These are phyloP conservation scores for Aurelia aurita DNA, from an alignment of 30 jellyfish, hydroid and myxozoan genomes.

Conservation along the genomic window DNA sequence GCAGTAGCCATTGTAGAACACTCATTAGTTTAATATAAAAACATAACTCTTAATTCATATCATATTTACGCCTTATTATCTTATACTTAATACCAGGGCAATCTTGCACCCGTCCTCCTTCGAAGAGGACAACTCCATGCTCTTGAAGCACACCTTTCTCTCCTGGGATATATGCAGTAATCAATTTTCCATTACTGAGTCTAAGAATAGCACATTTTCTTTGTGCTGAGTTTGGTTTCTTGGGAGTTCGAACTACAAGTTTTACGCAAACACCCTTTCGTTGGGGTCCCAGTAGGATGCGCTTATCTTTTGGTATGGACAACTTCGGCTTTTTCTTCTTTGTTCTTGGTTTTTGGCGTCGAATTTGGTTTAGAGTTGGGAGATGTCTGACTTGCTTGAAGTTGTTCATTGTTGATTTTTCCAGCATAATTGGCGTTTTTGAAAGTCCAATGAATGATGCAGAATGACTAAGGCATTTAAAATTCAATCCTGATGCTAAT, in stretches of 20 bases:
- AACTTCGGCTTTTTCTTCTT: constrained; percentile 74
- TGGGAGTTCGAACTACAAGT: constrained; percentile 89
- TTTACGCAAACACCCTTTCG: constrained; percentile 97
- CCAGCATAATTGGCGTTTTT: too few relatives aligned
- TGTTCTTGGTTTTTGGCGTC: constrained; percentile 87
- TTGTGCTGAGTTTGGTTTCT: constrained; percentile 99
- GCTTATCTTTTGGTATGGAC: constrained; percentile 64
- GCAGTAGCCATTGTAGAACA: too few relatives aligned
- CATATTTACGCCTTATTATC: constrained; percentile 91
- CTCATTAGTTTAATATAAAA: too few relatives aligned
- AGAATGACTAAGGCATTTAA: too few relatives aligned
- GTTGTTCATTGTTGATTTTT: too few relatives aligned
- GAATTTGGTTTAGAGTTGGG: constrained; percentile 89
- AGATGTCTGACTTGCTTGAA: constrained; percentile 29
- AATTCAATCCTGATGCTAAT: too few relatives aligned
- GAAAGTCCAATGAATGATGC: too few relatives aligned
- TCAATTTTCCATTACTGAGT: constrained; percentile 88
- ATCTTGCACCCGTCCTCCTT: constrained; percentile 96
- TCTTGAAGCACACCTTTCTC: constrained; percentile 96
- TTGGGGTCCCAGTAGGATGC: constrained; percentile 91
- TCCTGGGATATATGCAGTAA: constrained; percentile 99
- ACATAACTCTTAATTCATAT: constrained; percentile 73
- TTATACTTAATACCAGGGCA: constrained; percentile 97
- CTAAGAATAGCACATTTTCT: constrained; percentile 95
- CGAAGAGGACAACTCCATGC: constrained; percentile 97